Percentiles rank a stretch among this genome's conserved stretches.
Evolutionary conservation across 2,888 invertebrate genomes (phyloP).

Genomic region (Dromius quadrimaculatus): DNA sequence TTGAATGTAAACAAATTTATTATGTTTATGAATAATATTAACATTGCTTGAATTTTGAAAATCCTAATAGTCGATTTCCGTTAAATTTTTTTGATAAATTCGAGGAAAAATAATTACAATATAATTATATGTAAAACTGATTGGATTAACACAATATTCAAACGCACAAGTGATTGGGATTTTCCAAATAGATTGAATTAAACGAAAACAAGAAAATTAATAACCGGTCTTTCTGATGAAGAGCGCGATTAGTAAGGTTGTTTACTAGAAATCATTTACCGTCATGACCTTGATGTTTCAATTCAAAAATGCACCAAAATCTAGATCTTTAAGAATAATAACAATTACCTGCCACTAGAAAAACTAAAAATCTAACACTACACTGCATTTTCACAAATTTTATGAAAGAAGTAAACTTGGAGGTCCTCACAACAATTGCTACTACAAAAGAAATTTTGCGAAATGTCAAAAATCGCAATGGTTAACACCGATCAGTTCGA

Average conservation of each 20-base stretch:
- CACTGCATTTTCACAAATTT: slow-evolving; percentile 26
- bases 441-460: slow-evolving; percentile 3
- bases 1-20: too few species aligned
- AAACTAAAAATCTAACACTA: not conserved
- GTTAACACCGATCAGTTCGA: not conserved
- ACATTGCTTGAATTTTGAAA: too few species aligned
- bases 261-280: slow-evolving; percentile 35
- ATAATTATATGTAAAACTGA: slow-evolving; percentile 16
- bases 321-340: not conserved
- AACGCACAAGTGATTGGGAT: slow-evolving; percentile 38
- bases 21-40: too few species aligned
- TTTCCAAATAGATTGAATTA: slow-evolving; percentile 39
- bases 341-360: slow-evolving; percentile 37
- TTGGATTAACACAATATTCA: slow-evolving; percentile 23
- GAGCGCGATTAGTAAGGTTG: slow-evolving; percentile 36
- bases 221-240: slow-evolving; percentile 47
- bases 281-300: slow-evolving; percentile 33
- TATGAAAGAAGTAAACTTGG: not conserved
- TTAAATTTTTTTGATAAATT: too few species aligned
- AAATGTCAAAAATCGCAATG: not conserved
- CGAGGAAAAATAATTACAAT: too few species aligned
- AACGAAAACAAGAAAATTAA: slow-evolving; percentile 43
- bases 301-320: slow-evolving; percentile 23
- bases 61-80: too few species aligned
- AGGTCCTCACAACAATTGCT: not conserved